Evolutionary conservation across 2,888 invertebrate genomes (phyloP).

Genomic region (Chrysolina americana): DNA sequence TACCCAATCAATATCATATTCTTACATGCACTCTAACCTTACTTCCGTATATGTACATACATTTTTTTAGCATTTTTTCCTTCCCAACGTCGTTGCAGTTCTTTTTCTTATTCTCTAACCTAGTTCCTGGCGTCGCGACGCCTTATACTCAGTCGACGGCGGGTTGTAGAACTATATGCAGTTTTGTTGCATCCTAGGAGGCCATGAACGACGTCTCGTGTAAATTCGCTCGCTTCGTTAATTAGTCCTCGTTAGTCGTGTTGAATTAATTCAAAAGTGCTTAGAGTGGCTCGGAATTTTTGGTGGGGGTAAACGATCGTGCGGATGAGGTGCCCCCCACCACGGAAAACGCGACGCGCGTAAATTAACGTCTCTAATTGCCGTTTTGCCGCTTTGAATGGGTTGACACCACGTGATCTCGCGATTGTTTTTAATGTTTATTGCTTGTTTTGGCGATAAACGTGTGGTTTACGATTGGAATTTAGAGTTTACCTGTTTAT

Average conservation of each 20-base stretch:
- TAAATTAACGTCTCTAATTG: conserved; percentile 58
- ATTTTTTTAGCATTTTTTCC: conserved; percentile 68
- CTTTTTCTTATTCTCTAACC: conserved; percentile 70
- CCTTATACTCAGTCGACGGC: conserved; percentile 66
- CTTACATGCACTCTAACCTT: conserved; percentile 68
- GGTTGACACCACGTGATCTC: conserved; percentile 53
- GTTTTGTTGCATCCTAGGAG: conserved; percentile 55
- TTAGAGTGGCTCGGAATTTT: conserved; percentile 49
- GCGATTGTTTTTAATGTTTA: conserved; percentile 29
- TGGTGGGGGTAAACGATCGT: conserved; percentile 50
- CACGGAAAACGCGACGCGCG: conserved; percentile 47
- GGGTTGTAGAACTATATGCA: conserved; percentile 67
- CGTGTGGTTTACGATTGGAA: conserved; percentile 16
- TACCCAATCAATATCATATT: conserved; percentile 70
- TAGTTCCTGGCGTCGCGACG: conserved; percentile 68
- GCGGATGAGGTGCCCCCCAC: conserved; percentile 49
- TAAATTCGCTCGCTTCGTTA: conserved; percentile 43
- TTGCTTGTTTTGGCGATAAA: conserved; percentile 22
- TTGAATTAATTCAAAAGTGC: conserved; percentile 59
- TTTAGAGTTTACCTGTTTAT: conserved; percentile 9
- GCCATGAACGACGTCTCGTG: conserved; percentile 45
- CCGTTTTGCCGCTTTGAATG: conserved; percentile 55
- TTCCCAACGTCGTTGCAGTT: conserved; percentile 59
- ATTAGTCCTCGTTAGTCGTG: conserved; percentile 52
- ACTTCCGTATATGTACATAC: conserved; percentile 71